phyloP scores from a whole-genome alignment of 2,888 invertebrate species.

The Clistopyga incitator region DNA sequence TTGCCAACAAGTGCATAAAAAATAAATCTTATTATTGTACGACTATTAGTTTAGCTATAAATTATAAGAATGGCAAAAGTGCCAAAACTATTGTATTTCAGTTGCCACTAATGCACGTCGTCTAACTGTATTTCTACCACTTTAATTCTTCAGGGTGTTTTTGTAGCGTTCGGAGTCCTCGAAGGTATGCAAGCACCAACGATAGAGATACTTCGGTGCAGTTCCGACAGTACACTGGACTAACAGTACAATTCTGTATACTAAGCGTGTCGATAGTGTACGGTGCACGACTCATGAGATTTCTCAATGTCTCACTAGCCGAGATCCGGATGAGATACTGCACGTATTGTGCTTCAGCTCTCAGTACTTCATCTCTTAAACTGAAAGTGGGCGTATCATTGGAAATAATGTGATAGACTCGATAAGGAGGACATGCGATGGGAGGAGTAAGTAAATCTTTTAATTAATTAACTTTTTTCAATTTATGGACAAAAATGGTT shows the following conservation, averaged over 20 bases:
- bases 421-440: slow-evolving; percentile 12
- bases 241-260: slow-evolving; percentile 35
- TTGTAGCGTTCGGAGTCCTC: neutral
- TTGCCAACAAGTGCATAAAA: too few species aligned
- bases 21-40: neutral
- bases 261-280: neutral
- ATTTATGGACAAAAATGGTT: too few species aligned
- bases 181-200: slow-evolving; percentile 23
- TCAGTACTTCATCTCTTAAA: slow-evolving; percentile 6
- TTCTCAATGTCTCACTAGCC: slow-evolving; percentile 18
- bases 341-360: slow-evolving; percentile 20
- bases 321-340: slow-evolving; percentile 6
- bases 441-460: slow-evolving; percentile 14
- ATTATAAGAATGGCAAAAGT: neutral
- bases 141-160: slow-evolving; percentile 9
- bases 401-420: slow-evolving; percentile 2
- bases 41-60: neutral
- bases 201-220: slow-evolving; percentile 11
- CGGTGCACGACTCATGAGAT: slow-evolving; percentile 8
- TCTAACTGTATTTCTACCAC: slow-evolving; percentile 12
- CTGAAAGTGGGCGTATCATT: slow-evolving; percentile 21
- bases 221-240: slow-evolving; percentile 11
- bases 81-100: neutral
- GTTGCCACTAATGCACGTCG: neutral
- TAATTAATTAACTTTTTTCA: neutral